phyloP scores from a whole-genome alignment of 2,113 vertebrate genomes.

The Piaya cayana region DNA sequence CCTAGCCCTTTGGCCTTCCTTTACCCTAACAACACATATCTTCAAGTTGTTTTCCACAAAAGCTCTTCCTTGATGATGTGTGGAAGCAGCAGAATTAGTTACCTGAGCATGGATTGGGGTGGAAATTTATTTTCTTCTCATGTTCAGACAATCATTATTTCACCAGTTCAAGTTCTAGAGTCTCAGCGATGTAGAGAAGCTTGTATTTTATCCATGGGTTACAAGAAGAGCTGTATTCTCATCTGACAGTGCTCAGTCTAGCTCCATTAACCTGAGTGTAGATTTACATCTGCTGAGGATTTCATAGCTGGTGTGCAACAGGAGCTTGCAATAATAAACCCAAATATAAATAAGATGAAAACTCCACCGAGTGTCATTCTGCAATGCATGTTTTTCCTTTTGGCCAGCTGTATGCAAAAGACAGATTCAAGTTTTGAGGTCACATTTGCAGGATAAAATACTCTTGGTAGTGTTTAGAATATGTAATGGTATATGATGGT shows the following conservation, averaged over 20 bases:
- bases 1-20: background rate
- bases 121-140: background rate
- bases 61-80: background rate
- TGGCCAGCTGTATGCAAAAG: background rate
- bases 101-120: background rate
- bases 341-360: background rate
- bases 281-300: background rate
- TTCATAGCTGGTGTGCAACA: background rate
- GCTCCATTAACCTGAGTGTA: background rate
- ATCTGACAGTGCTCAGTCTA: background rate
- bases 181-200: background rate
- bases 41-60: background rate
- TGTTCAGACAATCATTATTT: background rate
- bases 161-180: background rate
- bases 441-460: background rate
- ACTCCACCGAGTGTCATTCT: background rate
- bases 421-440: background rate
- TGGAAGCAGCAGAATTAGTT: background rate
- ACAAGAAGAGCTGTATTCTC: background rate
- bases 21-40: background rate
- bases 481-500: fast-evolving
- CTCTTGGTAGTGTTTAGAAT: background rate
- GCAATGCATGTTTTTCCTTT: background rate
- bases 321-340: background rate
- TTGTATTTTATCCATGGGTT: background rate